Percentiles rank a stretch among this genome's conserved stretches.
Evolutionary conservation across 2,888 invertebrate species (phyloP).

Genomic region (Cephus nigrinus): DNA sequence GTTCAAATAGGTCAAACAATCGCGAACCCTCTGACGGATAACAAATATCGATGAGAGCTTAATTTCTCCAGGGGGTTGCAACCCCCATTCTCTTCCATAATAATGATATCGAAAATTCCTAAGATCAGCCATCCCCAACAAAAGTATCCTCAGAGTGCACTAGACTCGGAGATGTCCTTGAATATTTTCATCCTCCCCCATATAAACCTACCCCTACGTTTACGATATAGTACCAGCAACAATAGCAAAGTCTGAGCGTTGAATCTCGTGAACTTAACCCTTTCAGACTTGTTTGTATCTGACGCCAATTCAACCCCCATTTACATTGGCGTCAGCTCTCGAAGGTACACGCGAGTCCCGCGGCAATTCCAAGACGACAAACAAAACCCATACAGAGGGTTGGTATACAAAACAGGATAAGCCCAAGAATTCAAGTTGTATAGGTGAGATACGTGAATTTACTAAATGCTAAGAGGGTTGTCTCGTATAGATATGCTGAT

Average conservation of each 20-base stretch:
- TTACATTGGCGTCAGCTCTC: constrained; percentile 17
- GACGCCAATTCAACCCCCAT: constrained; percentile 16
- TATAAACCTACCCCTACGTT: background rate
- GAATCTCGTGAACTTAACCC: constrained; percentile 22
- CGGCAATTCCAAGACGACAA: constrained; percentile 18
- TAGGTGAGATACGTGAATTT: background rate
- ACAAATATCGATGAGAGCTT: background rate
- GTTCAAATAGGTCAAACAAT: background rate
- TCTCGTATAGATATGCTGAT: background rate
- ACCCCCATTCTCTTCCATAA: background rate
- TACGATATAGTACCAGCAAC: background rate
- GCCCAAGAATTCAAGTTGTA: background rate
- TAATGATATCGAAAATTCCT: background rate
- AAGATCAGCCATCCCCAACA: background rate
- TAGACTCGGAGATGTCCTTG: background rate
- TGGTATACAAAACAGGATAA: constrained; percentile 15
- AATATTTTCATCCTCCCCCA: background rate
- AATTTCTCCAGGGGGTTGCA: background rate
- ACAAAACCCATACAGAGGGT: constrained; percentile 20
- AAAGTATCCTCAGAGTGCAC: background rate
- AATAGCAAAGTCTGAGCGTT: background rate
- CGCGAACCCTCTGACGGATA: background rate
- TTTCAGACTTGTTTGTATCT: constrained; percentile 32
- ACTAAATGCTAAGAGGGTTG: background rate
- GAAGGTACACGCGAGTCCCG: constrained; percentile 3